Evolutionary conservation across 1,140 invertebrate genomes (phyloP).

Genomic region (Teleopsis dalmanni): DNA sequence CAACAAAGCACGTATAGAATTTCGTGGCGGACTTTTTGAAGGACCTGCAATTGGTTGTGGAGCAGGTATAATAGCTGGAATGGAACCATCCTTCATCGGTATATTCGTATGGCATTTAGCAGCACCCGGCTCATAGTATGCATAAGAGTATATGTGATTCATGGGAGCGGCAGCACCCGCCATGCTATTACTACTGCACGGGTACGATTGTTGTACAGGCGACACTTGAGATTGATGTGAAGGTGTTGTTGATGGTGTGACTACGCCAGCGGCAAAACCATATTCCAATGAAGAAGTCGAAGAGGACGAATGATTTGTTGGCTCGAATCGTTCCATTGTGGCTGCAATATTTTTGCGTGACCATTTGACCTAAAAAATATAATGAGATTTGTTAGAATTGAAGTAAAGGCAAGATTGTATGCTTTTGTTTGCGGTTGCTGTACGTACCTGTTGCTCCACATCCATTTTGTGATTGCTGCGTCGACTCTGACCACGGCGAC

Average conservation of each 20-base stretch:
- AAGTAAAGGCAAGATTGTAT: not conserved
- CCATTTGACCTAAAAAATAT: slow-evolving; percentile 33
- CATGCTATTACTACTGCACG: slow-evolving; percentile 4
- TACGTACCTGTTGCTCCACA: slow-evolving; percentile 36
- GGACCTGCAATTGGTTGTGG: slow-evolving; percentile 16
- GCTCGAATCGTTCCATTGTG: slow-evolving; percentile 55
- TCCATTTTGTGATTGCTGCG: slow-evolving; percentile 41
- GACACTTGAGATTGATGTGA: slow-evolving; percentile 18
- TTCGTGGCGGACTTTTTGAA: slow-evolving; percentile 40
- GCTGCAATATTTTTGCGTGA: slow-evolving; percentile 53
- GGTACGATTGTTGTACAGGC: slow-evolving; percentile 8
- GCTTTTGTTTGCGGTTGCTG: not conserved
- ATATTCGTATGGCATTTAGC: slow-evolving; percentile 52
- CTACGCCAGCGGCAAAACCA: slow-evolving; percentile 36
- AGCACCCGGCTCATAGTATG: slow-evolving; percentile 63
- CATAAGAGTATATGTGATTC: slow-evolving; percentile 64
- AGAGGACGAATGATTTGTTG: slow-evolving; percentile 33
- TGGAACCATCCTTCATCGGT: slow-evolving; percentile 44
- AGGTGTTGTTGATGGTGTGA: slow-evolving; percentile 31
- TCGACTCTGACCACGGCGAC: slow-evolving; percentile 32
- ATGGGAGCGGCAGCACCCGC: slow-evolving; percentile 20
- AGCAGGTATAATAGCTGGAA: slow-evolving; percentile 10
- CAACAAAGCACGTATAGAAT: slow-evolving; percentile 40
- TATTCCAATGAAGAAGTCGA: slow-evolving; percentile 38
- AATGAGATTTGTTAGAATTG: not conserved